These are phyloP conservation scores for Eugnorisma glareosa DNA, from an alignment of 2,888 invertebrate species.

Conservation along the genomic window DNA sequence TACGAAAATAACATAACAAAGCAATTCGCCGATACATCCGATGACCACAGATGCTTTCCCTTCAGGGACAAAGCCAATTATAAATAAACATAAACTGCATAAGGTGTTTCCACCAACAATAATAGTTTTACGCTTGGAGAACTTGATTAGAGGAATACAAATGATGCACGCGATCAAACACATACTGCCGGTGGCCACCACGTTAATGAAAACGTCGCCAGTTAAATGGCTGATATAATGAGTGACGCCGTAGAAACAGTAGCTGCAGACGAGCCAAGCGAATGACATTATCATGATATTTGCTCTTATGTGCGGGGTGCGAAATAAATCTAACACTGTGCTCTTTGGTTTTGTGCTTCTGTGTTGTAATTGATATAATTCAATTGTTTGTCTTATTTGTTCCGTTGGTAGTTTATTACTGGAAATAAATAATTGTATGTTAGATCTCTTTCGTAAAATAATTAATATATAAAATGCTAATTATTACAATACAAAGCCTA, in stretches of 20 bases:
- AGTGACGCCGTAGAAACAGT: conserved; percentile 94
- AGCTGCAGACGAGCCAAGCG: conserved; percentile 94
- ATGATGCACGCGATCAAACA: conserved; percentile 90
- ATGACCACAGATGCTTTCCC: conserved; percentile 89
- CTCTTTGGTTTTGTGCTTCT: conserved; percentile 72
- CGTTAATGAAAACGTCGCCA: conserved; percentile 95
- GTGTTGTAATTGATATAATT: conserved; percentile 76
- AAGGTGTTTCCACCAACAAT: conserved; percentile 90
- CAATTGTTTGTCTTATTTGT: conserved; percentile 81
- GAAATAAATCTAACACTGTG: conserved; percentile 91
- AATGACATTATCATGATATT: conserved; percentile 93
- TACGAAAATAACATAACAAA: conserved; percentile 94
- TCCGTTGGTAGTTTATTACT: conserved; percentile 85
- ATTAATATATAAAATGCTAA: neutral
- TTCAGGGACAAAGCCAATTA: conserved; percentile 90
- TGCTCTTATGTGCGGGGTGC: conserved; percentile 92
- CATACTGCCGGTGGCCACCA: conserved; percentile 93
- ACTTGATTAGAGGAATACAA: conserved; percentile 91
- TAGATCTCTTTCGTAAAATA: neutral
- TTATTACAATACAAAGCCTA: neutral
- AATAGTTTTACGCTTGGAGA: conserved; percentile 91
- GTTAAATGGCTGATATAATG: conserved; percentile 94
- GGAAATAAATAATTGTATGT: conserved; percentile 64
- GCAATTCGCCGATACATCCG: conserved; percentile 94
- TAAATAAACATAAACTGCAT: conserved; percentile 91